A percentile compares a stretch with the other conserved stretches of the same genome.
phyloP scores from a whole-genome alignment of 2,113 vertebrate genomes.

The Chionomys nivalis region DNA sequence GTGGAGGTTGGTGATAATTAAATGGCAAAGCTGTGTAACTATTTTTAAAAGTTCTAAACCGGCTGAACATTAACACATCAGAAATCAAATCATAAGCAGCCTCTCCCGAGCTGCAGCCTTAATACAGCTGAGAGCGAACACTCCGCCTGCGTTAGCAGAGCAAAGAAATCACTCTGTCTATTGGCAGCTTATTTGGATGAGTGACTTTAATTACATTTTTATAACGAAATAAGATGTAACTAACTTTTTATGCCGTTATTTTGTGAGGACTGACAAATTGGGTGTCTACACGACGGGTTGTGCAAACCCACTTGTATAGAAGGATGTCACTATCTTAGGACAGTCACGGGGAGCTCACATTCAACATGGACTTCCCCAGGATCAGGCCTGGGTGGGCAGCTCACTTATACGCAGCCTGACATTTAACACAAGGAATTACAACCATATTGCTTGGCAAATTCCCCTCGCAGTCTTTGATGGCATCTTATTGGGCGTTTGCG shows the following conservation, averaged over 20 bases:
- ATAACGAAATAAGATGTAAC: conserved; percentile 39
- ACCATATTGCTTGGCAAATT: neutral
- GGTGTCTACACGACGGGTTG: neutral
- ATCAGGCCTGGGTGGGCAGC: rapidly evolving
- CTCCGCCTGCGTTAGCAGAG: conserved; percentile 25
- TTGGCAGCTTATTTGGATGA: neutral
- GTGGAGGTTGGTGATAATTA: conserved; percentile 67
- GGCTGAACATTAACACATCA: conserved; percentile 53
- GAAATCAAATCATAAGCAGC: neutral
- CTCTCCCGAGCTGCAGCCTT: conserved; percentile 18
- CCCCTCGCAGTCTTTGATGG: neutral
- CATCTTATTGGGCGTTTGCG: neutral
- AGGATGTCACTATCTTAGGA: neutral
- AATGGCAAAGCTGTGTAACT: conserved; percentile 57
- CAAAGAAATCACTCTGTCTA: conserved; percentile 28
- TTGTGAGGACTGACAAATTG: conserved; percentile 27
- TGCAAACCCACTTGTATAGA: neutral
- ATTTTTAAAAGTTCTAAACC: conserved; percentile 63
- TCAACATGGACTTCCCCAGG: neutral
- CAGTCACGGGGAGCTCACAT: neutral
- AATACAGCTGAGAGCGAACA: neutral
- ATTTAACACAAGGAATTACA: neutral
- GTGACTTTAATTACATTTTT: conserved; percentile 59
- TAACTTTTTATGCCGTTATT: conserved; percentile 47
- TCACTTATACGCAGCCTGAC: neutral